Conservation (phyloP, 2,888 invertebrate genomes). For the Xylophagus ater region DNA sequence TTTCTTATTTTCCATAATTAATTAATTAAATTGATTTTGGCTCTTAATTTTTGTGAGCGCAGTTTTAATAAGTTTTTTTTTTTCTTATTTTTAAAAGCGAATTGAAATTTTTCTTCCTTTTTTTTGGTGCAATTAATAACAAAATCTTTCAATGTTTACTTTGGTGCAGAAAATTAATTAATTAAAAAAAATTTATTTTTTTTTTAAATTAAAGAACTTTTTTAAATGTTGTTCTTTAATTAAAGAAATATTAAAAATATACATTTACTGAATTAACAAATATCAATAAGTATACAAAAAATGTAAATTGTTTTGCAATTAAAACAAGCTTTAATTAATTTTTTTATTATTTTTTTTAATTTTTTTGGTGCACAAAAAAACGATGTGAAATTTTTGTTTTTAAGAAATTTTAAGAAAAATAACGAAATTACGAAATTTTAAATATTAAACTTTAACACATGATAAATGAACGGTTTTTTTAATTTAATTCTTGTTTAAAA, state of each 20-base stretch:
- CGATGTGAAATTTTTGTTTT: too few relatives aligned
- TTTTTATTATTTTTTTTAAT: conserved; percentile 19
- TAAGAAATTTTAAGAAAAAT: too few relatives aligned
- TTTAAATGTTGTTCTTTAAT: too few relatives aligned
- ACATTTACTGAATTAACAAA: too few relatives aligned
- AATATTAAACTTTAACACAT: conserved; percentile 7
- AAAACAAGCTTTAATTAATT: conserved; percentile 27
- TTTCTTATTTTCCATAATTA: conserved; percentile 15
- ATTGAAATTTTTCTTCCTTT: too few relatives aligned
- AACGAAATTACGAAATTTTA: conserved; percentile 1
- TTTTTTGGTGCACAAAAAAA: conserved; percentile 14
- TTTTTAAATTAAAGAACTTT: background rate
- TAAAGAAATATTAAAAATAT: too few relatives aligned
- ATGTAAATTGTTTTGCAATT: too few relatives aligned
- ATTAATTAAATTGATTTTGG: conserved; percentile 2
- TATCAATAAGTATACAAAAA: too few relatives aligned
- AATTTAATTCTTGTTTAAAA: conserved; percentile 16
- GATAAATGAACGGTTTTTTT: too few relatives aligned
- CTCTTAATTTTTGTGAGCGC: too few relatives aligned
- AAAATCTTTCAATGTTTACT: conserved; percentile 12
- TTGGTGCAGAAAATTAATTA: conserved; percentile 28
- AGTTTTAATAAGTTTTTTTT: too few relatives aligned
- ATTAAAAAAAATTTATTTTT: conserved; percentile 9
- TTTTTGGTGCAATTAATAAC: background rate
- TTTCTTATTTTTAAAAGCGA: conserved; percentile 19